These are phyloP conservation scores for Phasianus colchicus DNA, from an alignment of 2,113 vertebrate species.

Conservation along the genomic window DNA sequence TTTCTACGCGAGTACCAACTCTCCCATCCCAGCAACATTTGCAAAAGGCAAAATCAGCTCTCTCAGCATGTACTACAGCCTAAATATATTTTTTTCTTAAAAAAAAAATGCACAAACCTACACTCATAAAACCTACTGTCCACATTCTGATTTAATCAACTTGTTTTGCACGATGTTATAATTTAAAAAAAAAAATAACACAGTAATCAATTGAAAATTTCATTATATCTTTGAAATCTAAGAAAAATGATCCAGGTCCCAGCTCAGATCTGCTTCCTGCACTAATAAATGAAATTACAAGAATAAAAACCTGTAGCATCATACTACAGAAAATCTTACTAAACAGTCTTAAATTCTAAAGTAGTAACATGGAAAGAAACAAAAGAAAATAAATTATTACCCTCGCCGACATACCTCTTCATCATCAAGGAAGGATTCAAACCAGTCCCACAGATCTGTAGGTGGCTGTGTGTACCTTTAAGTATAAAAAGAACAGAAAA, in stretches of 20 bases:
- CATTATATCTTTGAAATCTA: not conserved
- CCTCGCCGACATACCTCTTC: slow-evolving; percentile 99
- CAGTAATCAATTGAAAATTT: not conserved
- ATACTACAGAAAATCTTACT: not conserved
- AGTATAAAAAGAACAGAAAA: slow-evolving; percentile 31
- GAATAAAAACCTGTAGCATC: not conserved
- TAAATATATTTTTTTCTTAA: not conserved
- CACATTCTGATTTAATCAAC: not conserved
- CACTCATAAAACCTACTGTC: not conserved
- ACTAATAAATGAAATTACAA: not conserved
- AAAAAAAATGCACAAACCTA: not conserved
- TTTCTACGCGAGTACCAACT: not conserved
- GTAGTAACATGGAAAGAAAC: slow-evolving; percentile 63
- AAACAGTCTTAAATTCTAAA: not conserved
- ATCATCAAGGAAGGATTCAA: slow-evolving; percentile 99
- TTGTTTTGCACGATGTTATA: not conserved
- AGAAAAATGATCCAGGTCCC: not conserved
- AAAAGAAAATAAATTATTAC: slow-evolving; percentile 90
- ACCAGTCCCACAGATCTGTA: slow-evolving; percentile 97
- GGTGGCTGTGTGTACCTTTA: slow-evolving; percentile 97
- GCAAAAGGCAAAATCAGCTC: not conserved
- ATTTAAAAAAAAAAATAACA: not conserved
- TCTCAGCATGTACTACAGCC: not conserved
- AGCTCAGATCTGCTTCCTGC: not conserved
- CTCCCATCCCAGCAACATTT: not conserved